phyloP scores from a whole-genome alignment of 2,888 invertebrate genomes.

The Acanthopleura granulata region DNA sequence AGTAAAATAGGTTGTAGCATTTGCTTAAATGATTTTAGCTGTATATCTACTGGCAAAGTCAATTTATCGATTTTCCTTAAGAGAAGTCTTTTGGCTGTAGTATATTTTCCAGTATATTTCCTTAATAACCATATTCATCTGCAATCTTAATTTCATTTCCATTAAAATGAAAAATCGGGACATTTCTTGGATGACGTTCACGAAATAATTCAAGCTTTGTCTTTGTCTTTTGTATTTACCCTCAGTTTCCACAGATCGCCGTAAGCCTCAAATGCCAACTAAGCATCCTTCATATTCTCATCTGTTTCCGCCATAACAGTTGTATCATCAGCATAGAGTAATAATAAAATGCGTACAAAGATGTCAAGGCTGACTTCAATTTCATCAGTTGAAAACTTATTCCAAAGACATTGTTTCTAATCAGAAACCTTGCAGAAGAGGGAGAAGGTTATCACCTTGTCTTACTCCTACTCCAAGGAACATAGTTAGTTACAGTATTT shows the following conservation, averaged over 20 bases:
- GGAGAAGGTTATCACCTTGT: neutral
- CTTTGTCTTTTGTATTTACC: neutral
- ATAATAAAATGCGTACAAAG: neutral
- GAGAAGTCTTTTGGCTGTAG: neutral
- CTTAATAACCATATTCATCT: neutral
- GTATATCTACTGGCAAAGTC: neutral
- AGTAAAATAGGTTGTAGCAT: neutral
- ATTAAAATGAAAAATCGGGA: neutral
- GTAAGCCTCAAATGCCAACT: neutral
- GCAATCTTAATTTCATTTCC: neutral
- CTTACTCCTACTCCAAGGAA: neutral
- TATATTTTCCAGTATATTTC: conserved; percentile 1
- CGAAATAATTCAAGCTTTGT: neutral
- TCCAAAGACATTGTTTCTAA: neutral
- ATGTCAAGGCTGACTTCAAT: neutral
- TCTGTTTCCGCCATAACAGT: neutral
- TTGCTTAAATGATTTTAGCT: neutral
- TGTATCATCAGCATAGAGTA: neutral
- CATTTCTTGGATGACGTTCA: neutral
- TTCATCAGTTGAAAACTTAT: neutral
- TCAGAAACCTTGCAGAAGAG: neutral
- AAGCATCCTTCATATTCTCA: neutral
- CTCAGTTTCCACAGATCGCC: neutral
- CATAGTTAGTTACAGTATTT: no score
- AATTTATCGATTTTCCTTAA: neutral